Evolutionary conservation across 1,140 invertebrate genomes (phyloP).

Genomic region (Drosophila mauritiana): DNA sequence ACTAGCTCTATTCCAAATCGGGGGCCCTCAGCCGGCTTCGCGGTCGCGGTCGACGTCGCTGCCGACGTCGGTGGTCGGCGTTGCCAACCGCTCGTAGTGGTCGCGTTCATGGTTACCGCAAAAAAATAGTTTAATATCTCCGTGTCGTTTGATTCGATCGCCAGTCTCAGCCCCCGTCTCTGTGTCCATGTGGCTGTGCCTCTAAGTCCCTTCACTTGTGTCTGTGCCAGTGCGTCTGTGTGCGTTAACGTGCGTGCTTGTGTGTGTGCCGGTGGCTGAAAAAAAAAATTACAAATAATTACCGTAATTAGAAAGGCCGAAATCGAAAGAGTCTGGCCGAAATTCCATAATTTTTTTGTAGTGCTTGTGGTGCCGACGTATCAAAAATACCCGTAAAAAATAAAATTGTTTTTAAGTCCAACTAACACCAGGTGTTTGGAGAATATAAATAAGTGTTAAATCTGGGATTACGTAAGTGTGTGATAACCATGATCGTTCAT

Average conservation of each 20-base stretch:
- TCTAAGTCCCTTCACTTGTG: constrained; percentile 1
- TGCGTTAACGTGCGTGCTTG: neutral
- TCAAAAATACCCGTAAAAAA: neutral
- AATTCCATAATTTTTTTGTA: constrained; percentile 35
- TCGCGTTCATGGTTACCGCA: constrained; percentile 85
- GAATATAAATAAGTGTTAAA: neutral
- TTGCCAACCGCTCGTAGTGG: constrained; percentile 80
- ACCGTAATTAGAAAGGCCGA: constrained; percentile 26
- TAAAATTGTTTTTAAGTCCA: neutral
- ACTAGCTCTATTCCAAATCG: constrained; percentile 8
- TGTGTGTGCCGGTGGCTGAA: constrained; percentile 18
- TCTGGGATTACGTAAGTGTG: constrained; percentile 17
- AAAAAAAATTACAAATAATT: constrained; percentile 5
- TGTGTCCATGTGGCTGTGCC: constrained; percentile 9
- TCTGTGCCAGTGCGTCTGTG: constrained; percentile 25
- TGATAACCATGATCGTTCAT: neutral
- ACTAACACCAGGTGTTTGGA: neutral
- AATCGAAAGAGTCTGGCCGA: neutral
- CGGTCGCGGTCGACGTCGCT: constrained; percentile 38
- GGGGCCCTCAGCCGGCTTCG: constrained; percentile 4
- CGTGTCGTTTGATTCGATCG: constrained; percentile 84
- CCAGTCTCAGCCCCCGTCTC: constrained; percentile 42
- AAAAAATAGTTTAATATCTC: constrained; percentile 85
- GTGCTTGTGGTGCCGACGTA: constrained; percentile 18
- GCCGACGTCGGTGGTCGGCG: constrained; percentile 57